Percentiles rank a stretch among this genome's conserved stretches.
Evolutionary conservation across 2,888 invertebrate genomes (phyloP).

Genomic region (Brachypterus glaber): DNA sequence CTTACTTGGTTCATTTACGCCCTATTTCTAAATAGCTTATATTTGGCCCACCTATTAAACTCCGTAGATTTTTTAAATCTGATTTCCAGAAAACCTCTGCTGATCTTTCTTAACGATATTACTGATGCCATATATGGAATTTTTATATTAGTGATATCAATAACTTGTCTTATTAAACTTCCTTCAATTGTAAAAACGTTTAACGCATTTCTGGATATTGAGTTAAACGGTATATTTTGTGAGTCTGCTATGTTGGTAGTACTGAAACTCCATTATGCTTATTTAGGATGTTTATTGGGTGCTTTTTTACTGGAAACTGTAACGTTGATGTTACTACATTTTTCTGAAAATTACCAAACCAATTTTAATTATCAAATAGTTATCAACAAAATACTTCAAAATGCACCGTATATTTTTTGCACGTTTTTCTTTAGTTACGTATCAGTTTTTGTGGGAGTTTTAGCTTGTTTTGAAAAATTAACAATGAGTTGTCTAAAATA

Average conservation of each 20-base stretch:
- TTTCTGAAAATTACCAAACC: slow-evolving; percentile 26
- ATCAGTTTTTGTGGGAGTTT: slow-evolving; percentile 26
- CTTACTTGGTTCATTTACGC: slow-evolving; percentile 30
- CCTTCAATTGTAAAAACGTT: slow-evolving; percentile 29
- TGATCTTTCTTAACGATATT: slow-evolving; percentile 29
- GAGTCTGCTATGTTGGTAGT: slow-evolving; percentile 26
- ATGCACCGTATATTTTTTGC: slow-evolving; percentile 32
- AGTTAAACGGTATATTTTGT: slow-evolving; percentile 32
- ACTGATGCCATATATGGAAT: slow-evolving; percentile 31
- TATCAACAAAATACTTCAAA: slow-evolving; percentile 30
- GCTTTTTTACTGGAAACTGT: slow-evolving; percentile 24
- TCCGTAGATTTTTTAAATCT: slow-evolving; percentile 27
- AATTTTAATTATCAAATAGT: slow-evolving; percentile 27
- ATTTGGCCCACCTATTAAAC: slow-evolving; percentile 23
- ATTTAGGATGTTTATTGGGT: slow-evolving; percentile 20
- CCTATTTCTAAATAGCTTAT: slow-evolving; percentile 20
- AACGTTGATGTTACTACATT: slow-evolving; percentile 26
- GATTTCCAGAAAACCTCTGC: slow-evolving; percentile 26
- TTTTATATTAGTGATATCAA: slow-evolving; percentile 27
- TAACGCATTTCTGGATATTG: slow-evolving; percentile 27
- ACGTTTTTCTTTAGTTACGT: slow-evolving; percentile 27
- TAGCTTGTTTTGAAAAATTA: slow-evolving; percentile 37
- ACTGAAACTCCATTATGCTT: slow-evolving; percentile 24
- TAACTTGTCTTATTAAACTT: slow-evolving; percentile 26
- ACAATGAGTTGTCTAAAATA: slow-evolving; percentile 32